Evolutionary conservation across 1,140 invertebrate species (phyloP), one percentile per base, ranked within the genome.

Genomic region (Drosophila punjabiensis): DNA sequence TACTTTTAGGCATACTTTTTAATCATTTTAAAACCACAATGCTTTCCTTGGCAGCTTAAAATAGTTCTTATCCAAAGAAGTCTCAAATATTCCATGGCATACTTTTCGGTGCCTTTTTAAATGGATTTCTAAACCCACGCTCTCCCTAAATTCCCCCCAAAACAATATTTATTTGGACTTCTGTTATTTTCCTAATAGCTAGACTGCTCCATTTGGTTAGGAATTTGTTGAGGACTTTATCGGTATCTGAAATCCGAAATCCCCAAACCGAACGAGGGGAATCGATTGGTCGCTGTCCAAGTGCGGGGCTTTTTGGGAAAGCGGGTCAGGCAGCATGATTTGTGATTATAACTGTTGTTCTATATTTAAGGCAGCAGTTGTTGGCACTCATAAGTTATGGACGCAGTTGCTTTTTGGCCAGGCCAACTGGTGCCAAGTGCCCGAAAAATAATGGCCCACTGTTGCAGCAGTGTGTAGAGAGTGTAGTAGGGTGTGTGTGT

Each of bases 261-360:
- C 43, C n/a, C 2, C 13, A 43, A 16, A 10, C 24, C 24, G 33
- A 41, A 16, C 28, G 24, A n/a, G n/a, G n/a, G 2, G 20, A 16
- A 67, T 64, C 73, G 65, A 59, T 82, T 55, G 78, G 61, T 64
- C 43, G 32, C 35, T 41, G 63, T 35, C 55, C 65, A 79, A 82
- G 48, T 68, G 73, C 64, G 62, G 48, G 61, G 35, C 61, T 28
- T 30, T 32, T 53, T 33, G 13, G 33, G 55, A 69, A 83, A 82
- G 70, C 74, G 70, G 84, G 84, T 89, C 84, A 88, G 52, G 55
- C 55, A n/a, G 69, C 74, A 85, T 81, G 85, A 88, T 89, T 81
- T 89, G 81, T 81, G 81, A 88, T 84, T 89, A 88, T 84, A 55
- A 55, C 56, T 43, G 64, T 50, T 75, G 73, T 68, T 66, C 83